phyloP scores from a whole-genome alignment of 2,797 vertebrate species.

The Prunella strophiata region DNA sequence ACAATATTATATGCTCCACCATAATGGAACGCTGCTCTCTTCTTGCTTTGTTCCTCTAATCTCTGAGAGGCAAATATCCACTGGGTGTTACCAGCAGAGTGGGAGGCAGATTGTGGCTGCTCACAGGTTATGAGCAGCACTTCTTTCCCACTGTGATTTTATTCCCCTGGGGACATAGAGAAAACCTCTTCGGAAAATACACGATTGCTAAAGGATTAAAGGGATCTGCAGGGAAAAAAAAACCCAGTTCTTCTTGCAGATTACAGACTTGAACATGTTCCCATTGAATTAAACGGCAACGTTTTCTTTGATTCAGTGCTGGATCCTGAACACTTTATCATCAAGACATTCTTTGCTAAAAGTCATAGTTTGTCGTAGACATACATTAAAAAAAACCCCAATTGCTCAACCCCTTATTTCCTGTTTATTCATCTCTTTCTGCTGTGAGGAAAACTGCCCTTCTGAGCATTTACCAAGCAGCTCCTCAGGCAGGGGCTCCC shows the following conservation, averaged over 20 bases:
- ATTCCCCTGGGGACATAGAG: not conserved
- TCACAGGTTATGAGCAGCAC: slow-evolving; percentile 44
- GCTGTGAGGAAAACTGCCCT: not conserved
- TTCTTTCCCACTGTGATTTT: slow-evolving; percentile 55
- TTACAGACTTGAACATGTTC: not conserved
- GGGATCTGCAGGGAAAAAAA: not conserved
- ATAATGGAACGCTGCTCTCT: slow-evolving; percentile 62
- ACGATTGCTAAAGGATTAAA: slow-evolving; percentile 45
- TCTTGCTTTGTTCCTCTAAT: slow-evolving; percentile 69
- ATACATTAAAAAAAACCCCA: not conserved
- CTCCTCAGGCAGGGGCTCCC: not conserved
- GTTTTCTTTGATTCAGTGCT: not conserved
- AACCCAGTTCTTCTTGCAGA: not conserved
- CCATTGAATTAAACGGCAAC: not conserved
- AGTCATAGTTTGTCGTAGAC: not conserved
- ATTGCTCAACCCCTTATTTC: not conserved
- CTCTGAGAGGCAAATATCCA: slow-evolving; percentile 60
- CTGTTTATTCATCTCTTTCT: not conserved
- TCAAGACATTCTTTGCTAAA: not conserved
- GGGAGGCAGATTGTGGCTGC: slow-evolving; percentile 15
- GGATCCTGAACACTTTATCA: not conserved
- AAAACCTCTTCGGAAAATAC: slow-evolving; percentile 44
- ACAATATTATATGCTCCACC: slow-evolving; percentile 67
- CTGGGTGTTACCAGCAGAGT: slow-evolving; percentile 57
- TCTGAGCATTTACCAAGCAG: not conserved